A percentile compares a stretch with the other conserved stretches of the same genome.
Conservation (phyloP, 2,113 vertebrate genomes). For the Lynx canadensis region DNA sequence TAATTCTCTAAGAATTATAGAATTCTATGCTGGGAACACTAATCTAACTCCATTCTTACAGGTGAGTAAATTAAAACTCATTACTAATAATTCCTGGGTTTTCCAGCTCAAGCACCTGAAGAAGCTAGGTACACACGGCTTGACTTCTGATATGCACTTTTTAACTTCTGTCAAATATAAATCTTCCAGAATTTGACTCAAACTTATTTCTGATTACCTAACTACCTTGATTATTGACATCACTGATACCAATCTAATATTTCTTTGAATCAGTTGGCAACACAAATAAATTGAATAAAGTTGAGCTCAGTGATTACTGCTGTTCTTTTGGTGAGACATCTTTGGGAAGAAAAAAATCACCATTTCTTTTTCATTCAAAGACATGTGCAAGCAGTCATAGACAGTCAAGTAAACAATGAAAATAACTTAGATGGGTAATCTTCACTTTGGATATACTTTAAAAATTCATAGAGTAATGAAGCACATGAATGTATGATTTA, state of each 20-base stretch:
- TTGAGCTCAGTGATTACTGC: not conserved
- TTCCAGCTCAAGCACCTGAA: not conserved
- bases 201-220: not conserved
- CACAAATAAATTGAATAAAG: not conserved
- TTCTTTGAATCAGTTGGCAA: not conserved
- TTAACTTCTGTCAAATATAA: not conserved
- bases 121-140: not conserved
- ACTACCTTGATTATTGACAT: not conserved
- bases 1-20: not conserved
- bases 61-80: not conserved
- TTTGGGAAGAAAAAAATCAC: not conserved
- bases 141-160: not conserved
- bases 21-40: not conserved
- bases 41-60: not conserved
- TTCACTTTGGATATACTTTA: not conserved
- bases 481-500: not conserved
- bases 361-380: not conserved
- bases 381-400: not conserved
- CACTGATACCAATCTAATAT: not conserved
- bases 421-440: not conserved
- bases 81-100: not conserved
- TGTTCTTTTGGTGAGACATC: not conserved
- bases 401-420: not conserved
- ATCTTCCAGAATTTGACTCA: not conserved
- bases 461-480: not conserved